These are phyloP conservation scores for Hypotaenidia okinawae DNA, from an alignment of 2,797 vertebrate genomes.

Conservation along the genomic window DNA sequence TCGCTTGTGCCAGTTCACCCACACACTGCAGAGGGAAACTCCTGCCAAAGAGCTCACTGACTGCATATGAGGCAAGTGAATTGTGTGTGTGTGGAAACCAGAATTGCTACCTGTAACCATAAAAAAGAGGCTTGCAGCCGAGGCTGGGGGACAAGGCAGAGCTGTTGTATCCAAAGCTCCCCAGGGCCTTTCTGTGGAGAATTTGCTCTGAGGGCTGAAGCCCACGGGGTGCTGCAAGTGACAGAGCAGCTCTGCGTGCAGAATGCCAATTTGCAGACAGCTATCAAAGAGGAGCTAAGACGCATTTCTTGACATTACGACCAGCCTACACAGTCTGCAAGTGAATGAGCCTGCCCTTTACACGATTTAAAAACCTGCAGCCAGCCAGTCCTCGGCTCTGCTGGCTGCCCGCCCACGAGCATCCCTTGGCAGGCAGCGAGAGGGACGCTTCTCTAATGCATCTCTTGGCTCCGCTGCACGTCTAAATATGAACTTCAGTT, in stretches of 20 bases:
- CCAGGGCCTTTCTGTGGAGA: rapidly evolving
- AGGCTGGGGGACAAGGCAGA: background rate
- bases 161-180: background rate
- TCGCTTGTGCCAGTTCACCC: background rate
- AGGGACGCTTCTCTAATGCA: background rate
- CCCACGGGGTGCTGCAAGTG: background rate
- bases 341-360: constrained; percentile 58
- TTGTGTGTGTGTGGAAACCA: background rate
- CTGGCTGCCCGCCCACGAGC: constrained; percentile 36
- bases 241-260: background rate
- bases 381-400: constrained; percentile 30
- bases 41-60: background rate
- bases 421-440: background rate
- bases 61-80: background rate
- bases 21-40: background rate
- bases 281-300: constrained; percentile 34
- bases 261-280: background rate
- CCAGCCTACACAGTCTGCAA: constrained; percentile 62
- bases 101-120: background rate
- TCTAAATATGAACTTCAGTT: background rate
- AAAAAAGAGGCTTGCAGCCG: background rate
- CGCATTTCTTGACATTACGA: constrained; percentile 34
- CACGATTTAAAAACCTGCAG: background rate
- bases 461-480: background rate
- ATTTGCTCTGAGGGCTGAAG: background rate